Percentiles rank a stretch among this genome's conserved stretches.
Conservation (phyloP, 2,888 invertebrate genomes). For the Diadromus collaris region DNA sequence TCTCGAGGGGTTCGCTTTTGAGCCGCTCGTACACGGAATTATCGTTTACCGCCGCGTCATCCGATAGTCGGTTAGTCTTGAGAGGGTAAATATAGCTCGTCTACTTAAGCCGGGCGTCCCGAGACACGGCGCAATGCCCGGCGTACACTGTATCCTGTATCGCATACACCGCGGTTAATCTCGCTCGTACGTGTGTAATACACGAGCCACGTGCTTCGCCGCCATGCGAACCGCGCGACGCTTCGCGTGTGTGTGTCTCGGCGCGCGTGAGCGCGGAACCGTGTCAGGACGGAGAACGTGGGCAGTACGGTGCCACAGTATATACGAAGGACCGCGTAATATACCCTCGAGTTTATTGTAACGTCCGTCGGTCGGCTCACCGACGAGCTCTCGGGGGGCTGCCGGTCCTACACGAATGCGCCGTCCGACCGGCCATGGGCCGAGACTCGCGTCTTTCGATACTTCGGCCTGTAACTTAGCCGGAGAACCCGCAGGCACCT, state of each 20-base stretch:
- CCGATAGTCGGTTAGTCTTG: slow-evolving; percentile 37
- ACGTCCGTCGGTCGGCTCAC: slow-evolving; percentile 57
- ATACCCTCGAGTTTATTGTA: slow-evolving; percentile 75
- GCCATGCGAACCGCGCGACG: slow-evolving; percentile 10
- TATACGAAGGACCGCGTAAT: slow-evolving; percentile 64
- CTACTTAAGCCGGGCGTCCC: slow-evolving; percentile 31
- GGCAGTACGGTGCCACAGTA: slow-evolving; percentile 58
- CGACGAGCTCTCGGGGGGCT: slow-evolving; percentile 13
- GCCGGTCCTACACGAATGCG: slow-evolving; percentile 39
- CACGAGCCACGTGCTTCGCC: neutral
- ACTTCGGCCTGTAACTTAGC: slow-evolving; percentile 28
- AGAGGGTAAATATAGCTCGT: slow-evolving; percentile 46
- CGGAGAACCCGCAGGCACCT: slow-evolving; percentile 11
- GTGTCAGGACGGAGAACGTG: slow-evolving; percentile 52
- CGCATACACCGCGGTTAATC: neutral
- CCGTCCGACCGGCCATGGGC: slow-evolving; percentile 18
- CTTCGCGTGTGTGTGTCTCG: slow-evolving; percentile 20
- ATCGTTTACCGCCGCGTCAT: slow-evolving; percentile 31
- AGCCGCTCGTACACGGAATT: slow-evolving; percentile 27
- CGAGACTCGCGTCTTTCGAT: slow-evolving; percentile 11
- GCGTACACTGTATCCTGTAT: neutral
- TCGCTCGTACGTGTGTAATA: neutral
- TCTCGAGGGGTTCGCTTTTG: slow-evolving; percentile 1
- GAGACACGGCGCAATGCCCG: slow-evolving; percentile 20
- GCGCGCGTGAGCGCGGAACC: slow-evolving; percentile 33